Percentiles rank a stretch among this genome's conserved stretches.
These are phyloP conservation scores for Ispidina picta DNA, from an alignment of 2,797 vertebrate genomes.

Conservation along the genomic window DNA sequence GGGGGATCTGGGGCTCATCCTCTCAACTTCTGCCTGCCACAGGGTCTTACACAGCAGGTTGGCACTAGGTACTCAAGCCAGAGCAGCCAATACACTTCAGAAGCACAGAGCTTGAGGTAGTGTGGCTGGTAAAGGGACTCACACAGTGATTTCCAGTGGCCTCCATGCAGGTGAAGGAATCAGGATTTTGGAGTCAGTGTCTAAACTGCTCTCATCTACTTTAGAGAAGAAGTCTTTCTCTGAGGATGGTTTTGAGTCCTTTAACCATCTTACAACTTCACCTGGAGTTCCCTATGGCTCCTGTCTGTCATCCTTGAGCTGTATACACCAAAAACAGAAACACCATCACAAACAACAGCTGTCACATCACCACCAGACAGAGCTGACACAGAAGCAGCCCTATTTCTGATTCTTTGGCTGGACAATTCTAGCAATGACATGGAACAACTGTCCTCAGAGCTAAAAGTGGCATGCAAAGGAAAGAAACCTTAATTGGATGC, in stretches of 20 bases:
- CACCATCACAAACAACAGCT: neutral
- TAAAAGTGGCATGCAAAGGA: neutral
- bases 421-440: neutral
- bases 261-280: neutral
- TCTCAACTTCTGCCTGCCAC: neutral
- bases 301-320: neutral
- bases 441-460: neutral
- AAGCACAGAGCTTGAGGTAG: neutral
- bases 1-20: neutral
- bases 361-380: neutral
- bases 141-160: neutral
- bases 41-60: neutral
- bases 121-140: neutral
- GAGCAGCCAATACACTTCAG: neutral
- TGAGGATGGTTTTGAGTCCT: neutral
- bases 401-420: neutral
- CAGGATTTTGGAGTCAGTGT: neutral
- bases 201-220: neutral
- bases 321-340: neutral
- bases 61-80: neutral
- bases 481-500: neutral
- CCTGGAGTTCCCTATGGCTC: neutral
- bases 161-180: neutral
- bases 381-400: neutral
- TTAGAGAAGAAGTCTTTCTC: neutral